Base-by-base conservation (phyloP, 2,113 vertebrate species). In the Lycaon pictus region DNA sequence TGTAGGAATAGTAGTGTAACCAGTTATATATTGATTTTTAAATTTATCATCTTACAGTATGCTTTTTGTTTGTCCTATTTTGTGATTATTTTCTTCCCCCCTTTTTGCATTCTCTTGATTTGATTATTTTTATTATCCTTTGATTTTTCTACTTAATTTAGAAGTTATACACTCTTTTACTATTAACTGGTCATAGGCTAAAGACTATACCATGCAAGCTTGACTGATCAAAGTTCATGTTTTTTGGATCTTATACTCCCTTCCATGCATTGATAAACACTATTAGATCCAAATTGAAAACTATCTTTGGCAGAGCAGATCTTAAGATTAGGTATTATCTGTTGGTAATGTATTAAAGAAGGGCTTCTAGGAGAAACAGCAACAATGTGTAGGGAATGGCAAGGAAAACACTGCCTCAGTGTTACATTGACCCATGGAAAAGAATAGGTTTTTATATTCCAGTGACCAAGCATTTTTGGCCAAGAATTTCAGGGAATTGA, bases 1-100 rank as follows among this genome's bases (percentile, higher is more conserved):
- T 77, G 6, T 56, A 5, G 9, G 15, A 91, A 62, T 94, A 60
- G 51, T 71, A 56, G 63, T 62, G 13, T 63, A 71, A 56, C 3
- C n/a, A 88, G 37, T 48, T 17, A 48, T 74, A 3, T 67, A 37
- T 65, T n/a, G 74, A 22, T 43, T 74, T 90, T 95, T 82, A 82
- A 96, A 95, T 90, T 65, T 74, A 60, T 20, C 60, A n/a, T 79
- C 19, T 95, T 82, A 76, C 0, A 53, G 17, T 62, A 53, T 37
- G 12, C 0, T 93, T 96, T 96, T 88, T 65, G 56, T 72, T 67
- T 67, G 23, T 55, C 48, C n/a, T 82, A 15, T 90, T 89, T 82
- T 86, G 80, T 91, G 10, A 63, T 92, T 63, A 25, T 35, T 72
- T 56, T 17, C 11, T 58, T 55, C 43, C 65, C 11, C 11, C 25